A percentile compares a stretch with the other conserved stretches of the same genome.
Evolutionary conservation across 2,797 vertebrate species (phyloP).

Genomic region (Buceros bicornis): DNA sequence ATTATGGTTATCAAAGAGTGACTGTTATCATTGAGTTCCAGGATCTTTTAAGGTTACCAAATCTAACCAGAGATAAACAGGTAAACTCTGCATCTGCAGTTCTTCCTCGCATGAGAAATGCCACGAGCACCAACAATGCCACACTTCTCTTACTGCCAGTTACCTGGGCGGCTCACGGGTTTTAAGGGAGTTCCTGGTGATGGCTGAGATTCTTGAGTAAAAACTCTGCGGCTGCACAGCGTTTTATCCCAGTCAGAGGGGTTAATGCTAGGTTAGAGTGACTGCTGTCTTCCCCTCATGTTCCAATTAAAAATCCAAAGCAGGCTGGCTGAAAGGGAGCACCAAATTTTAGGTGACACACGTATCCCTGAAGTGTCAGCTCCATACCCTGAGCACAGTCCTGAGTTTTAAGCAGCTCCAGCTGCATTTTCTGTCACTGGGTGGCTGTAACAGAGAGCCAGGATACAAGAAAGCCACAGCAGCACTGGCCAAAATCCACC

Average conservation of each 20-base stretch:
- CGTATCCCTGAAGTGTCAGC: background rate
- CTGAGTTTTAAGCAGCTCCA: background rate
- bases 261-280: background rate
- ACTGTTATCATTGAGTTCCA: background rate
- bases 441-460: background rate
- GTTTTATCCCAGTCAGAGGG: background rate
- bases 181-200: background rate
- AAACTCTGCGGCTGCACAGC: background rate
- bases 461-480: background rate
- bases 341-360: background rate
- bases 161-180: background rate
- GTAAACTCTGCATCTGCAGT: background rate
- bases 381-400: background rate
- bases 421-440: background rate
- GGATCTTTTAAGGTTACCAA: background rate
- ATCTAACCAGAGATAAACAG: background rate
- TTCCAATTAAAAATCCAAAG: slow-evolving; percentile 9
- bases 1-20: background rate
- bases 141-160: background rate
- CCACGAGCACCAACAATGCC: background rate
- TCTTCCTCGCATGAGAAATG: background rate
- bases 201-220: background rate
- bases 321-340: background rate
- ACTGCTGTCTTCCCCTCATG: background rate
- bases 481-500: background rate